These are phyloP conservation scores for Miichthys miiuy DNA, from an alignment of 2,797 vertebrate species.

Conservation along the genomic window DNA sequence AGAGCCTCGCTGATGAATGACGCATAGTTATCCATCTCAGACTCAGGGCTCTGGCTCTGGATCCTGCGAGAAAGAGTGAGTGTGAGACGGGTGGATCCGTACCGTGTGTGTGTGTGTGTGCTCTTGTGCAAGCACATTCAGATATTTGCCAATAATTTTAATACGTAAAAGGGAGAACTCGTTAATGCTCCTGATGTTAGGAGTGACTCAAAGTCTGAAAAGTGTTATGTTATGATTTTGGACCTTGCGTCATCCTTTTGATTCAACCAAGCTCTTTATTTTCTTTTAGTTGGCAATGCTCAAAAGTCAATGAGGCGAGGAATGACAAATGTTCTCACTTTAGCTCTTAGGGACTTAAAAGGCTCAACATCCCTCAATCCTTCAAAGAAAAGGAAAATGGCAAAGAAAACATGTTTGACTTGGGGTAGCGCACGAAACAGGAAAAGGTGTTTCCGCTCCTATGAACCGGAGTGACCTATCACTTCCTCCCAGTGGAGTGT, in stretches of 20 bases:
- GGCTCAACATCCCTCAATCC: conserved; percentile 59
- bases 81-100: background rate
- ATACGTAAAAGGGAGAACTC: conserved; percentile 46
- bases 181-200: conserved; percentile 37
- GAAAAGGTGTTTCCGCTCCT: conserved; percentile 78
- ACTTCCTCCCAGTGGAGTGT: conserved; percentile 71
- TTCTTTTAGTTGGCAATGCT: conserved; percentile 69
- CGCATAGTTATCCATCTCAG: conserved; percentile 93
- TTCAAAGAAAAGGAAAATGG: conserved; percentile 73
- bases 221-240: conserved; percentile 46
- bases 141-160: conserved; percentile 36
- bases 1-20: conserved; percentile 93
- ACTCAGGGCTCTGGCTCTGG: conserved; percentile 88
- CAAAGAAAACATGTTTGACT: conserved; percentile 76
- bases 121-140: background rate
- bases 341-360: conserved; percentile 72
- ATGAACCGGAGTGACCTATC: conserved; percentile 66
- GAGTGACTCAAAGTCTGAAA: conserved; percentile 54
- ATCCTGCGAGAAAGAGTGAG: conserved; percentile 82
- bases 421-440: conserved; percentile 64
- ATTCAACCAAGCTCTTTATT: conserved; percentile 65
- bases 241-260: conserved; percentile 66
- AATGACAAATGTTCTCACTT: conserved; percentile 82
- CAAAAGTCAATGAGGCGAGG: conserved; percentile 74
- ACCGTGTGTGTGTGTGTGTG: background rate